phyloP scores from a whole-genome alignment of 2,888 invertebrate species.

The Ommatoiulus sabulosus region DNA sequence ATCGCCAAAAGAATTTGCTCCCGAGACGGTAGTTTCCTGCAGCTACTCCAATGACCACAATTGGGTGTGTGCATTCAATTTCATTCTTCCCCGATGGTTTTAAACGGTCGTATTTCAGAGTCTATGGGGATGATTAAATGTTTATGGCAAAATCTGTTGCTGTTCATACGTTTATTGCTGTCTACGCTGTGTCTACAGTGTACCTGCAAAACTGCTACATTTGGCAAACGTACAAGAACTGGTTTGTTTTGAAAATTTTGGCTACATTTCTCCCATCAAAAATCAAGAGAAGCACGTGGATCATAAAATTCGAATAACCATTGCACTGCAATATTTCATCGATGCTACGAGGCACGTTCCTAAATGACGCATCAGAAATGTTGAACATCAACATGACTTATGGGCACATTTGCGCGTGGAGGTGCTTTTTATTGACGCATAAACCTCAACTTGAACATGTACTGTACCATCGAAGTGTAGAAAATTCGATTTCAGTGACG shows the following conservation, averaged over 20 bases:
- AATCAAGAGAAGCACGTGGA: not conserved
- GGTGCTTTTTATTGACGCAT: not conserved
- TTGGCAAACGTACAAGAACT: not conserved
- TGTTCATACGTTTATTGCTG: not conserved
- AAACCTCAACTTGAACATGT: not conserved
- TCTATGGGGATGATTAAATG: not conserved
- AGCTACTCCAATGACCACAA: too few species aligned
- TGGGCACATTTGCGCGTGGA: too few species aligned
- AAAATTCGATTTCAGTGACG: not conserved
- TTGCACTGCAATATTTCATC: not conserved
- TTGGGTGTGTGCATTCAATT: too few species aligned
- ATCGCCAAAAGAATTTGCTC: too few species aligned
- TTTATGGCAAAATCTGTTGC: not conserved
- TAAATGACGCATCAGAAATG: too few species aligned
- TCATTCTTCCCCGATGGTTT: too few species aligned
- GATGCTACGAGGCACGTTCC: too few species aligned
- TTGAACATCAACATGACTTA: too few species aligned
- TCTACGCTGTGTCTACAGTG: not conserved
- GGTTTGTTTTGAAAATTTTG: not conserved
- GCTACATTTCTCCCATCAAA: not conserved
- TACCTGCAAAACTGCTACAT: not conserved
- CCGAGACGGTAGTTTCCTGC: too few species aligned
- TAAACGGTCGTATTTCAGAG: too few species aligned
- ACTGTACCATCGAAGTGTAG: not conserved
- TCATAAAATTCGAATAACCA: not conserved